A percentile compares a stretch with the other conserved stretches of the same genome.
phyloP scores from a whole-genome alignment of 92 coral and sea anemone species.

The Porites lobata region DNA sequence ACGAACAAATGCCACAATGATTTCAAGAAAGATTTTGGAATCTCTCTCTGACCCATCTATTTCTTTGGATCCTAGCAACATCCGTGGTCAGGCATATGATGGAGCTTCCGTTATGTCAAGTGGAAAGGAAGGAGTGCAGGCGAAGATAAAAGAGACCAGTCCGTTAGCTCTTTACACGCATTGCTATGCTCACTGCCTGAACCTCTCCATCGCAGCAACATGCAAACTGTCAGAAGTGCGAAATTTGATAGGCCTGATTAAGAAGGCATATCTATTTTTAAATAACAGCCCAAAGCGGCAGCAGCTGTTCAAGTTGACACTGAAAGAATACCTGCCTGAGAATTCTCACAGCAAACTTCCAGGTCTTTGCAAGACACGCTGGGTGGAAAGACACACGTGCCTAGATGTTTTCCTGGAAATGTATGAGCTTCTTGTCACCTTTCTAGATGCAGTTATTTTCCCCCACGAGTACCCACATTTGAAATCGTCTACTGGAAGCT shows the following conservation, averaged over 20 bases:
- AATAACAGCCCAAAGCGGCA: conserved; percentile 58
- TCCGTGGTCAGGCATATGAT: conserved; percentile 79
- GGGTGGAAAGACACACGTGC: conserved; percentile 61
- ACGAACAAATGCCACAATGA: conserved; percentile 52
- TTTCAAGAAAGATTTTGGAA: conserved; percentile 28
- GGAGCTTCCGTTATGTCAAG: conserved; percentile 69
- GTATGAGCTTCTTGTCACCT: conserved; percentile 54
- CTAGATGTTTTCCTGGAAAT: conserved; percentile 53
- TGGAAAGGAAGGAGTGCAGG: conserved; percentile 72
- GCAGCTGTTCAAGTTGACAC: conserved; percentile 57
- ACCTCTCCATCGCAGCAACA: conserved; percentile 67
- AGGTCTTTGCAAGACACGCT: conserved; percentile 65
- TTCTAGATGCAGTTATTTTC: conserved; percentile 60
- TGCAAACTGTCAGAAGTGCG: conserved; percentile 52
- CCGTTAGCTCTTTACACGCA: conserved; percentile 65
- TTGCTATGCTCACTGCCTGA: conserved; percentile 63
- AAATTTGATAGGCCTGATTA: conserved; percentile 64
- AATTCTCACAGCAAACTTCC: conserved; percentile 52
- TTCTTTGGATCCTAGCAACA: conserved; percentile 55
- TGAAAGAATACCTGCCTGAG: conserved; percentile 62
- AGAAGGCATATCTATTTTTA: conserved; percentile 64
- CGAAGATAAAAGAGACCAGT: conserved; percentile 55
- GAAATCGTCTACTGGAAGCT: conserved; percentile 6
- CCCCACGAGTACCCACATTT: conserved; percentile 27
- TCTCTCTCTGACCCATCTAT: no score